phyloP scores from a whole-genome alignment of 2,888 invertebrate species.

The Tenthredo distinguenda region DNA sequence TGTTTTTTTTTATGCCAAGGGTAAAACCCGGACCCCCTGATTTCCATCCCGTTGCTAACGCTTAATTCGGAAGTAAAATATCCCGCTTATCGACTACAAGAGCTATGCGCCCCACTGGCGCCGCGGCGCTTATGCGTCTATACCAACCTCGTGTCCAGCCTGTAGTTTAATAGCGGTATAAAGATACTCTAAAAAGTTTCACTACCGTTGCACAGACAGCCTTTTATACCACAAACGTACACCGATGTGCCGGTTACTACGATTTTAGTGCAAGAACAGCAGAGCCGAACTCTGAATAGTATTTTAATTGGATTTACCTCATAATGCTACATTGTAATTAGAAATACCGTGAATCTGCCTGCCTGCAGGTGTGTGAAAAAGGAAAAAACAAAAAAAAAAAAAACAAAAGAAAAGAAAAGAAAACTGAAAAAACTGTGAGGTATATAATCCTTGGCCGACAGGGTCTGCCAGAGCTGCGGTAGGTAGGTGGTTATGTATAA shows the following conservation, averaged over 20 bases:
- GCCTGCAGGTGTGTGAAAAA: not conserved
- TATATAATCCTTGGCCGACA: constrained; percentile 3
- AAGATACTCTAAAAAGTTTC: not conserved
- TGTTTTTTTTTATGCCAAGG: not conserved
- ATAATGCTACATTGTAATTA: not conserved
- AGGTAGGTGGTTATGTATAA: not conserved
- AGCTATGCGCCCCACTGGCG: constrained; percentile 33
- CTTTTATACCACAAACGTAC: too few relatives aligned
- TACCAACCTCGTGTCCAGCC: not conserved
- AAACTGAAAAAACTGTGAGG: not conserved
- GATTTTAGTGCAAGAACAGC: not conserved
- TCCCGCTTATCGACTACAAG: constrained; percentile 38
- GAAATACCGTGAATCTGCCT: not conserved
- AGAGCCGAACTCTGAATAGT: not conserved
- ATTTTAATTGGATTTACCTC: not conserved
- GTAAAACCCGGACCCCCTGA: not conserved
- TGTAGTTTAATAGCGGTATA: not conserved
- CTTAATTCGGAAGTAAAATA: constrained; percentile 48
- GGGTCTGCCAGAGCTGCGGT: not conserved
- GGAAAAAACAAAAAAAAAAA: not conserved
- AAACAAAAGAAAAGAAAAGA: not conserved
- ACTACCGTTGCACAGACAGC: not conserved
- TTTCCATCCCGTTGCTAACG: constrained; percentile 28
- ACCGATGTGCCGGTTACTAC: not conserved
- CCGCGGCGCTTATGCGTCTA: constrained; percentile 38